These are phyloP conservation scores for Chamaetylas fuelleborni DNA, from an alignment of 2,113 vertebrate genomes.

Conservation along the genomic window DNA sequence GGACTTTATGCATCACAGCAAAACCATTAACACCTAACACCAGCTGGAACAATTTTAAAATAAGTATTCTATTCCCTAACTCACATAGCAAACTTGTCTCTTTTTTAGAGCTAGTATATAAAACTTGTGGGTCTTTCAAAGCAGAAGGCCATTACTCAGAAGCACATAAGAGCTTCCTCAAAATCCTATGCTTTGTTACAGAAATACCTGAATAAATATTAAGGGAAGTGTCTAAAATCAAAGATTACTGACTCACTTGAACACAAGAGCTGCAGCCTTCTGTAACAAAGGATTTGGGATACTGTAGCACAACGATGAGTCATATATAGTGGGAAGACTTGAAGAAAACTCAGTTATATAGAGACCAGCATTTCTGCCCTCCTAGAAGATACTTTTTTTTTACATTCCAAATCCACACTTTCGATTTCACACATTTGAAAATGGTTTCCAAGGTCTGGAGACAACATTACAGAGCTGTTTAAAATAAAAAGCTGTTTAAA, in stretches of 20 bases:
- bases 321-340: not conserved
- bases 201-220: not conserved
- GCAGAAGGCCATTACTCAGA: not conserved
- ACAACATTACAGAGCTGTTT: not conserved
- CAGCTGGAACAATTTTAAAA: not conserved
- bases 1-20: not conserved
- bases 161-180: not conserved
- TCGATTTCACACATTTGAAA: not conserved
- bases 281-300: not conserved
- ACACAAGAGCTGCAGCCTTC: not conserved
- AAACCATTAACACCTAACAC: not conserved
- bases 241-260: not conserved
- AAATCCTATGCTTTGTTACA: not conserved
- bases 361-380: not conserved
- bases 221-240: not conserved
- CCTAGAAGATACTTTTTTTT: not conserved
- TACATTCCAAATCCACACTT: not conserved
- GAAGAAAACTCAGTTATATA: not conserved
- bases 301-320: not conserved
- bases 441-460: not conserved
- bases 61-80: not conserved
- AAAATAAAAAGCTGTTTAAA: not conserved
- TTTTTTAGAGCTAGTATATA: not conserved
- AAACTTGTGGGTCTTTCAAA: not conserved
- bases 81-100: not conserved